phyloP scores from a whole-genome alignment of 1,140 invertebrate species.

The Zelostemma sp. region DNA sequence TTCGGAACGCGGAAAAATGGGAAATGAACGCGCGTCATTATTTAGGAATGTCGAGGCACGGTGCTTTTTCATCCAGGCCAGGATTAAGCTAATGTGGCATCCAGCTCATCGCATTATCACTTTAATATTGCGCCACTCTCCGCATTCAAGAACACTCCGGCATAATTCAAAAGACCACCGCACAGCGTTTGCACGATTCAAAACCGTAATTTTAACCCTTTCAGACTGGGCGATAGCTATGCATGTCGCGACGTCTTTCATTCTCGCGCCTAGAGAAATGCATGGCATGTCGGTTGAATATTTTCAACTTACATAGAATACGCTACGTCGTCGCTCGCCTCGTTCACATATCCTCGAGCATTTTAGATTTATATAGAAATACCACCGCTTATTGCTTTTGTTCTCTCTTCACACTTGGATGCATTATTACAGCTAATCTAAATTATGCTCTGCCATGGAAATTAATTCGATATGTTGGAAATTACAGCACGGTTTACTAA shows the following conservation, averaged over 20 bases:
- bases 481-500: too few species aligned
- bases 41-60: not conserved
- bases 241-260: slow-evolving; percentile 32
- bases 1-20: too few species aligned
- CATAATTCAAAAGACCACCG: slow-evolving; percentile 38
- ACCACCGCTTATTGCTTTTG: slow-evolving; percentile 38
- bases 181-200: slow-evolving; percentile 38
- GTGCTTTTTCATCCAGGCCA: slow-evolving; percentile 7
- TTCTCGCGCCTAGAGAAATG: slow-evolving; percentile 42
- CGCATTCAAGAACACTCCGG: slow-evolving; percentile 26
- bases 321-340: slow-evolving; percentile 32
- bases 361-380: slow-evolving; percentile 41
- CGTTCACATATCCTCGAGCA: slow-evolving; percentile 8
- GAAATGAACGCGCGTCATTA: not conserved
- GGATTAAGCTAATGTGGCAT: slow-evolving; percentile 31
- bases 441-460: slow-evolving; percentile 2
- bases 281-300: slow-evolving; percentile 41
- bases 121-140: slow-evolving; percentile 12
- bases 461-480: too few species aligned
- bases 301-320: slow-evolving; percentile 34
- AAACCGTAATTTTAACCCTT: slow-evolving; percentile 47
- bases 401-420: slow-evolving; percentile 13
- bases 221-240: slow-evolving; percentile 35
- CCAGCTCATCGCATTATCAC: slow-evolving; percentile 37
- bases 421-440: slow-evolving; percentile 32